These are phyloP conservation scores for Cheilosia scutellata DNA, from an alignment of 2,888 invertebrate genomes.

Conservation along the genomic window DNA sequence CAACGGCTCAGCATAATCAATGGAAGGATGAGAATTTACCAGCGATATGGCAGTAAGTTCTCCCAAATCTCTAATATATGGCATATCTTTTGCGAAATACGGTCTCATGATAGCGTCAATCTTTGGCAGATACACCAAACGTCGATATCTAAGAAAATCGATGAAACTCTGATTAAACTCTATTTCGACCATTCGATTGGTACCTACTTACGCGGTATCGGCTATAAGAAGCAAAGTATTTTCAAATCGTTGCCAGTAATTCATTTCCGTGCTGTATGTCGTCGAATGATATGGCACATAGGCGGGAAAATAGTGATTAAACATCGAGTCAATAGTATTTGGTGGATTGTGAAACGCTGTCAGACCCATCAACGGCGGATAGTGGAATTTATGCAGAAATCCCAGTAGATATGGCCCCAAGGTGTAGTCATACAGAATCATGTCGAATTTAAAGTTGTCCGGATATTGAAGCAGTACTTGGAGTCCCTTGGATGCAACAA, in stretches of 20 bases:
- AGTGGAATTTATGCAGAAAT: constrained; percentile 80
- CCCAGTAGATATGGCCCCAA: constrained; percentile 80
- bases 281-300: constrained; percentile 78
- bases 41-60: constrained; percentile 78
- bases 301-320: constrained; percentile 78
- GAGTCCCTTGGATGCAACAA: constrained; percentile 77
- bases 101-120: constrained; percentile 77
- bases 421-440: constrained; percentile 81
- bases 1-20: constrained; percentile 81
- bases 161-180: not conserved
- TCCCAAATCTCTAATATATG: constrained; percentile 76
- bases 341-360: constrained; percentile 78
- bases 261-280: constrained; percentile 77
- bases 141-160: constrained; percentile 48
- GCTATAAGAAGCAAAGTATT: constrained; percentile 77
- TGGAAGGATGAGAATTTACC: constrained; percentile 81
- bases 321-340: constrained; percentile 76
- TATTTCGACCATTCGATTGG: not conserved
- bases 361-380: constrained; percentile 80
- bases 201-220: constrained; percentile 76
- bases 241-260: constrained; percentile 77
- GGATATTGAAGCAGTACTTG: constrained; percentile 79
- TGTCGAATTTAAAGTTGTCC: constrained; percentile 79
- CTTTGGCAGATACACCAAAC: constrained; percentile 62
- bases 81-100: constrained; percentile 73